Evolutionary conservation across 2,797 vertebrate genomes (phyloP), one percentile per base, ranked within the genome.

Genomic region (Cossypha heuglini): DNA sequence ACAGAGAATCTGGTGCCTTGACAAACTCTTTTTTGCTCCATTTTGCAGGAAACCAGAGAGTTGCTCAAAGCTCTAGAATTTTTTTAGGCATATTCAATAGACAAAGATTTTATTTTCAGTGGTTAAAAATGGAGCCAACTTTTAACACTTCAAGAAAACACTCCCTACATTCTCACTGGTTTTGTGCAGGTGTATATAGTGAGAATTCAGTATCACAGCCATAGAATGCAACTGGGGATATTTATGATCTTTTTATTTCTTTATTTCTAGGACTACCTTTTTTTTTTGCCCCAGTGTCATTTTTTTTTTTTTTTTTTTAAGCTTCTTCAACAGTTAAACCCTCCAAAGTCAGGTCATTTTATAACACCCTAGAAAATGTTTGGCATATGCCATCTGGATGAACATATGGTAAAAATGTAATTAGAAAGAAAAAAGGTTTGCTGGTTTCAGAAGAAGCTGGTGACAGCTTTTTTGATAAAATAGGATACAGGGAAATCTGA

Each of bases 381-480:
- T 95, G 92, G 85, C 95, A 83, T 86, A 92, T 87, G 86, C 96
- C 97, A 97, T 97, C 96, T 97, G 98, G 96, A 96, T 90, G 96
- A 96, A 71, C 93, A 97, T 96, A 97, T 91, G 97, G 96, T 94
- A 96, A 91, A 96, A 97, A 97, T 94, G 95, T 92, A 97, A 97
- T 96, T 96, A 96, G 92, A 94, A 97, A 93, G 81, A 94, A 94
- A 89, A 89, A 89, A 77, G 59, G 77, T 96, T 92, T 93, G 49
- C 93, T 93, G 37, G 72, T 93, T 97, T 96, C 93, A 93, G 83
- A 94, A 96, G 82, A 85, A 91, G 72, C 16, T 85, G 85, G 86
- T 92, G 93, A 94, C 90, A 97, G 93, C 55, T 97, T 93, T 93
- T 95, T 94, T 90, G 84, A 92, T 77, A 87, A 90, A 97, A 96